Conservation (phyloP, 2,888 invertebrate species). For the Polyommatus iphigenia region DNA sequence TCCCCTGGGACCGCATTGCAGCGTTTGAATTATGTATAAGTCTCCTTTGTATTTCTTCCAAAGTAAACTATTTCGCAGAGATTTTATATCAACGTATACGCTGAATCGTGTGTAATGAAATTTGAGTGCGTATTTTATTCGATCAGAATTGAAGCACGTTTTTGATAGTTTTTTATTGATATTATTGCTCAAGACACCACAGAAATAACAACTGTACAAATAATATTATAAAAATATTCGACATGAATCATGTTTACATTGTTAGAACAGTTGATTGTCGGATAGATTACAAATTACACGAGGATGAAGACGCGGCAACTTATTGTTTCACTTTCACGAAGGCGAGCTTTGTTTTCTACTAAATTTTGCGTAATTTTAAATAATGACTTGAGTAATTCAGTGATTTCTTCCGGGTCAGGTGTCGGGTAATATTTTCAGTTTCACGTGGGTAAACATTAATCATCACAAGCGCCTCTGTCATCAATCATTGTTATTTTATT, state of each 20-base stretch:
- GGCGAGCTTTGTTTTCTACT: slow-evolving; percentile 7
- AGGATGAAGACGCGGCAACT: not conserved
- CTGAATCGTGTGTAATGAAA: not conserved
- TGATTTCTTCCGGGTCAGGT: slow-evolving; percentile 29
- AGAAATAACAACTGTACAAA: no score
- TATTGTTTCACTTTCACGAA: not conserved
- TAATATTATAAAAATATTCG: no score
- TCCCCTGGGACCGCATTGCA: slow-evolving; percentile 70
- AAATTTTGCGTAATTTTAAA: slow-evolving; percentile 13
- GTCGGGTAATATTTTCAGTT: slow-evolving; percentile 10
- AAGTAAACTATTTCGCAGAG: slow-evolving; percentile 44
- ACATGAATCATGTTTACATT: not conserved
- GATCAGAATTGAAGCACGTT: not conserved
- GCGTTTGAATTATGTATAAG: slow-evolving; percentile 74
- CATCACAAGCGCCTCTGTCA: slow-evolving; percentile 28
- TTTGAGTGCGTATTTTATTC: slow-evolving; percentile 2
- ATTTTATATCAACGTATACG: slow-evolving; percentile 21
- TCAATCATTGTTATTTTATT: slow-evolving; percentile 32
- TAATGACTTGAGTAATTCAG: slow-evolving; percentile 24
- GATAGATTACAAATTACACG: not conserved
- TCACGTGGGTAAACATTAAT: slow-evolving; percentile 28
- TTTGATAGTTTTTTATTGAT: not conserved
- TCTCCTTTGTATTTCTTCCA: slow-evolving; percentile 62
- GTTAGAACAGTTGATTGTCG: not conserved
- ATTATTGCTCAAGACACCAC: no score